Evolutionary conservation across 2,113 vertebrate species (phyloP).

Genomic region (Elanus axillaris): DNA sequence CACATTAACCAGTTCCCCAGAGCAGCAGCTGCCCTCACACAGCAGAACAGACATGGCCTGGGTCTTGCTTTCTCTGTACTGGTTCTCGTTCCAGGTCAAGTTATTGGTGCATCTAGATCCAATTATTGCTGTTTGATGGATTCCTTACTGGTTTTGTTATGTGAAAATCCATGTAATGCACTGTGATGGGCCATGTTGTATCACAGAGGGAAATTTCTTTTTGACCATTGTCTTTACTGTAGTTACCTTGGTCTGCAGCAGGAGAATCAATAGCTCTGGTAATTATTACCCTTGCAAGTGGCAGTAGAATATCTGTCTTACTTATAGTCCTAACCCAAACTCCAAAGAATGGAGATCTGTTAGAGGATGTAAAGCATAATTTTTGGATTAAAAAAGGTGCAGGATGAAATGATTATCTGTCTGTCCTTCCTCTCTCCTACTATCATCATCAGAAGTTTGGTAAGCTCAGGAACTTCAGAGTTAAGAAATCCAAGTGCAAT

Average conservation of each 20-base stretch:
- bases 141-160: background rate
- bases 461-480: background rate
- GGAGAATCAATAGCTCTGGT: conserved; percentile 20
- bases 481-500: background rate
- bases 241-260: background rate
- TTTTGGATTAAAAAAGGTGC: background rate
- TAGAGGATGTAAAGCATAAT: background rate
- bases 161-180: background rate
- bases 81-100: background rate
- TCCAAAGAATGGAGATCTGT: background rate
- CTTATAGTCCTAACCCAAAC: background rate
- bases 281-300: conserved; percentile 20
- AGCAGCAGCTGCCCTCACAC: background rate
- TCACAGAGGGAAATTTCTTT: background rate
- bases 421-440: background rate
- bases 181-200: background rate
- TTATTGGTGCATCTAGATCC: background rate
- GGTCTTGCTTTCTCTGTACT: background rate
- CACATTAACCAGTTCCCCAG: conserved; percentile 35
- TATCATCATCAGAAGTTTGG: background rate
- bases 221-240: background rate
- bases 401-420: background rate
- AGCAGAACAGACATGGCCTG: background rate
- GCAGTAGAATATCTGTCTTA: background rate
- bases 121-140: background rate